phyloP scores from a whole-genome alignment of 1,140 invertebrate genomes.

The Lucilia cuprina region DNA sequence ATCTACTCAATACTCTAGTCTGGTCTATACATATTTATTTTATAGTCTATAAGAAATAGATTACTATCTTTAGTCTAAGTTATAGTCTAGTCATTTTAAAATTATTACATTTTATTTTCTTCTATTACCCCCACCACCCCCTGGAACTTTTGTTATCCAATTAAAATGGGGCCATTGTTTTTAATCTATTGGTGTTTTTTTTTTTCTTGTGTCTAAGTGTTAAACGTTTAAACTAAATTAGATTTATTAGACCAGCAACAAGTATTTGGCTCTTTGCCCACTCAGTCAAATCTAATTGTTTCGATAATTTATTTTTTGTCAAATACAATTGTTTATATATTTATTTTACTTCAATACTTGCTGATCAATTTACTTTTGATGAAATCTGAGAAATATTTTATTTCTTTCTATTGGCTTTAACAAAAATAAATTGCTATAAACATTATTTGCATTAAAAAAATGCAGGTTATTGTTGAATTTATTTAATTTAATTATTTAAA shows the following conservation, averaged over 20 bases:
- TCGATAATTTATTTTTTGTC: neutral
- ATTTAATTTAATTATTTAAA: neutral
- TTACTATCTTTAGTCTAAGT: no score
- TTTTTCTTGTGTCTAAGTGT: no score
- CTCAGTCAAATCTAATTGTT: constrained; percentile 13
- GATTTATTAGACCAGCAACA: neutral
- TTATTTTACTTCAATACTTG: neutral
- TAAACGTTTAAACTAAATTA: no score
- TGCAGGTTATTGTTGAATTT: neutral
- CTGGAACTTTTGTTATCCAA: no score
- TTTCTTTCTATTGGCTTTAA: neutral
- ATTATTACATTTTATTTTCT: no score
- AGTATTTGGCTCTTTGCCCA: neutral
- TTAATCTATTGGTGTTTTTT: no score
- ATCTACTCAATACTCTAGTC: no score
- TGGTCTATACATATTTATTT: no score
- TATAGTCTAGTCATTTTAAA: no score
- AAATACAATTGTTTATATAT: neutral
- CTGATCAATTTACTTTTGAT: neutral
- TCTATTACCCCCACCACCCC: no score
- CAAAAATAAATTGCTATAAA: neutral
- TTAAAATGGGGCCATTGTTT: no score
- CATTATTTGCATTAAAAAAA: neutral
- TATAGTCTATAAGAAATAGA: no score
- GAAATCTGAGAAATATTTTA: constrained; percentile 13